phyloP scores from a whole-genome alignment of 1,140 invertebrate species.

The Marisa cornuarietis region DNA sequence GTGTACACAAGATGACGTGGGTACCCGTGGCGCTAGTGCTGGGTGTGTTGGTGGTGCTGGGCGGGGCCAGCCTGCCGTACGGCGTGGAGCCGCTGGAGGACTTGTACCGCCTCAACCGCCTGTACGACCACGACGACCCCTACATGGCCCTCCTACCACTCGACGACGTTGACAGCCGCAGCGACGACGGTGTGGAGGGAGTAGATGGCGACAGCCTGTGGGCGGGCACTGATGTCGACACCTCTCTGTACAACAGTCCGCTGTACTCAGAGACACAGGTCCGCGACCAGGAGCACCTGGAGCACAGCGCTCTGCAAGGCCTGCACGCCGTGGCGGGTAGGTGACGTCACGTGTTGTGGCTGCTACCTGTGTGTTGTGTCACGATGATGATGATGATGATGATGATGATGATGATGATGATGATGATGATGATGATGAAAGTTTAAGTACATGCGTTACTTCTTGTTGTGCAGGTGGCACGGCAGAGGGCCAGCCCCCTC shows the following conservation, averaged over 20 bases:
- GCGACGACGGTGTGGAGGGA: constrained; percentile 14
- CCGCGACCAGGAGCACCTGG: constrained; percentile 88
- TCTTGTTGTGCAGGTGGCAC: constrained; percentile 73
- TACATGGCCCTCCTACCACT: constrained; percentile 18
- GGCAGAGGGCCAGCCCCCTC: constrained; percentile 77
- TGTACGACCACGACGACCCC: constrained; percentile 29
- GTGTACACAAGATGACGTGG: background rate
- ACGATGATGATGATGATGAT: background rate
- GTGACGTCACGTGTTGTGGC: background rate
- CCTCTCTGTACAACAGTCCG: constrained; percentile 20
- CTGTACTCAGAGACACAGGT: constrained; percentile 59
- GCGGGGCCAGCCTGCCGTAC: constrained; percentile 20
- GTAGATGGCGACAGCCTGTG: constrained; percentile 19
- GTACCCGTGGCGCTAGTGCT: constrained; percentile 15
- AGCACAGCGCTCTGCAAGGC: constrained; percentile 87
- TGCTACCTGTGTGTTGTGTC: no score
- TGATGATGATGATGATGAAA: background rate
- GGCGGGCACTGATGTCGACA: constrained; percentile 2
- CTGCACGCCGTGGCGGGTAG: constrained; percentile 78
- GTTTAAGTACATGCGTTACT: background rate
- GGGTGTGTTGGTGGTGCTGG: constrained; percentile 7
- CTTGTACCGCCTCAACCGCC: constrained; percentile 29
- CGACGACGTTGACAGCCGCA: constrained; percentile 25
- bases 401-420: no score
- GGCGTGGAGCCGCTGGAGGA: constrained; percentile 14